Evolutionary conservation across 1,140 invertebrate genomes (phyloP), one percentile per base, ranked within the genome.

Genomic region (Drosophila tsacasi): DNA sequence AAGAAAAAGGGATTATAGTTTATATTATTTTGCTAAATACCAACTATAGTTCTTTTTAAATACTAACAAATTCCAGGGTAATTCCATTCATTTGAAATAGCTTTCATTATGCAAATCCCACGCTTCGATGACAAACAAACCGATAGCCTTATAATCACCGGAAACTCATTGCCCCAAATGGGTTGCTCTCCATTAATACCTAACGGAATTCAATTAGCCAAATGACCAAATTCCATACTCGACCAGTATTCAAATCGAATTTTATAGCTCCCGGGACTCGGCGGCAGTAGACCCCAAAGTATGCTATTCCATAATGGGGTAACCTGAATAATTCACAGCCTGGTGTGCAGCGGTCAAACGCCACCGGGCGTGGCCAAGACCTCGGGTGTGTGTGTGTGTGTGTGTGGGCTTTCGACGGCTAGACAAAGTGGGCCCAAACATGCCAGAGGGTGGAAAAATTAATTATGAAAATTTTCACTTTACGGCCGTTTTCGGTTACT

Each of bases 391-490:
- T 37, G 44, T 46, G 15, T 60, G 27, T 55, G 37, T 46, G 57
- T 58, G n/a, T 30, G 19, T 60, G 49, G 68, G 19, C 19, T 50
- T 19, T 49, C 47, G 44, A 66, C 23, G 19, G 39, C 30, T 54
- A 67, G 69, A 82, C 79, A 86, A 86, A 86, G 85, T 82, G 62
- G 40, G 61, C 65, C 60, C 54, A 67, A 72, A 79, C 83, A 86
- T 86, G 44, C 46, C 55, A 59, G 30, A 46, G 37, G 52, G 6
- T n/a, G n/a, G 21, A 25, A 81, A 85, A 85, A 86, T 81, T 85
- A 85, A 85, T 85, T 86, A 85, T 85, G 83, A 86, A 86, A 86
- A 76, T 83, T 82, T 86, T 76, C 79, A 87, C 76, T 86, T 85
- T 81, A 75, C 76, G 75, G 58, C 71, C 65, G 69, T 72, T 79